These are phyloP conservation scores for Seira sanloemensis DNA, from an alignment of 2,888 invertebrate genomes.

Conservation along the genomic window DNA sequence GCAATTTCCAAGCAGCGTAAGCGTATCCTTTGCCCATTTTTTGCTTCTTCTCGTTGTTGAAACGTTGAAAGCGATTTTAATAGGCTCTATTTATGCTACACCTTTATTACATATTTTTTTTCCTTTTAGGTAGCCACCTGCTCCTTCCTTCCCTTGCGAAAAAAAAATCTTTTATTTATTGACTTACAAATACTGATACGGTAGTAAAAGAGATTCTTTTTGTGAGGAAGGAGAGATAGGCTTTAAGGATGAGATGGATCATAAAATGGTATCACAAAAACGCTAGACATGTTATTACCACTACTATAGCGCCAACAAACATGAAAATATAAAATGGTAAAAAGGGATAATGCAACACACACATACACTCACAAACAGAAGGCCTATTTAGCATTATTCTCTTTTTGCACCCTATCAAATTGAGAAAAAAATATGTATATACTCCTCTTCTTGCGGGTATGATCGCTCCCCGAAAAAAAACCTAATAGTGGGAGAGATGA, in stretches of 20 bases:
- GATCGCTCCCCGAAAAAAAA: not conserved
- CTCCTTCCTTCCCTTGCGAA: slow-evolving; percentile 22
- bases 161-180: slow-evolving; percentile 24
- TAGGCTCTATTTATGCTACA: not conserved
- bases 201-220: not conserved
- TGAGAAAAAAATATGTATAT: too few species aligned
- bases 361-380: too few species aligned
- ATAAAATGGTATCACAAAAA: slow-evolving; percentile 59
- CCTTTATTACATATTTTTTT: not conserved
- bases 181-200: slow-evolving; percentile 43
- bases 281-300: slow-evolving; percentile 49
- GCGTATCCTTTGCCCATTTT: not conserved
- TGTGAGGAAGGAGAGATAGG: not conserved
- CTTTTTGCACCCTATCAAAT: too few species aligned
- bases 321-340: slow-evolving; percentile 32
- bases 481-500: not conserved
- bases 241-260: slow-evolving; percentile 21
- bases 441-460: too few species aligned
- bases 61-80: not conserved
- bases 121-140: slow-evolving; percentile 37
- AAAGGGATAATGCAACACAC: too few species aligned
- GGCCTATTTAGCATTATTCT: too few species aligned
- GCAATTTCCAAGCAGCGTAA: not conserved
- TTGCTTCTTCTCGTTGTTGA: too few species aligned
- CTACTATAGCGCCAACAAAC: slow-evolving; percentile 48